Conservation (phyloP, 2,113 vertebrate genomes). For the Dasypus novemcinctus region DNA sequence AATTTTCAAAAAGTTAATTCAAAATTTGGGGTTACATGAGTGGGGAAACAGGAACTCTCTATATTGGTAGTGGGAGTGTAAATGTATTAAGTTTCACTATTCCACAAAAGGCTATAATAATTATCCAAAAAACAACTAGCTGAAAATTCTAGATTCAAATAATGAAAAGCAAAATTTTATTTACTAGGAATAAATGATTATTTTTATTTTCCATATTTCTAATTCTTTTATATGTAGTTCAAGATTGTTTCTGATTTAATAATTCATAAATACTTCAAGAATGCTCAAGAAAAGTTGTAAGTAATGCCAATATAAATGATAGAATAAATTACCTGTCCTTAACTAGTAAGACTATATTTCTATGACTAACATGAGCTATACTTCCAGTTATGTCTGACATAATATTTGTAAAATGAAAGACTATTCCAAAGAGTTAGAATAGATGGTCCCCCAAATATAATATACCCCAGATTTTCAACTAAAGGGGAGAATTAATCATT, state of each 20-base stretch:
- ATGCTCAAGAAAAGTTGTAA: not conserved
- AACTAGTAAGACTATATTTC: not conserved
- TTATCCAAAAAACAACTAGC: not conserved
- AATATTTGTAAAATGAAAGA: not conserved
- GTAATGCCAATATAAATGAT: not conserved
- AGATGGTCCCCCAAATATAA: not conserved
- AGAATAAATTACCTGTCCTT: not conserved
- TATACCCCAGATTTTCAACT: not conserved
- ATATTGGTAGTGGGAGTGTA: not conserved
- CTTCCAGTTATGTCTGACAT: not conserved
- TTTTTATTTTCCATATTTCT: not conserved
- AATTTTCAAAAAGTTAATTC: not conserved
- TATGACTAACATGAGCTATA: not conserved
- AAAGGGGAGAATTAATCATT: not conserved
- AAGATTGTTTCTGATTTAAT: not conserved
- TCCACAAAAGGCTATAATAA: not conserved
- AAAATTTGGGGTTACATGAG: not conserved
- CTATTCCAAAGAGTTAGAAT: not conserved
- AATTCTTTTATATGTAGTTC: not conserved
- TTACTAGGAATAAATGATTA: not conserved
- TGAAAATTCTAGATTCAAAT: slow-evolving; percentile 1
- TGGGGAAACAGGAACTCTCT: not conserved
- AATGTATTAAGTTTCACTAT: not conserved
- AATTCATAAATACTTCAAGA: not conserved
- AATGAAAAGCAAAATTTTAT: not conserved